These are phyloP conservation scores for Campylomormyrus tamandua DNA, from an alignment of 2,113 vertebrate genomes.

Conservation along the genomic window DNA sequence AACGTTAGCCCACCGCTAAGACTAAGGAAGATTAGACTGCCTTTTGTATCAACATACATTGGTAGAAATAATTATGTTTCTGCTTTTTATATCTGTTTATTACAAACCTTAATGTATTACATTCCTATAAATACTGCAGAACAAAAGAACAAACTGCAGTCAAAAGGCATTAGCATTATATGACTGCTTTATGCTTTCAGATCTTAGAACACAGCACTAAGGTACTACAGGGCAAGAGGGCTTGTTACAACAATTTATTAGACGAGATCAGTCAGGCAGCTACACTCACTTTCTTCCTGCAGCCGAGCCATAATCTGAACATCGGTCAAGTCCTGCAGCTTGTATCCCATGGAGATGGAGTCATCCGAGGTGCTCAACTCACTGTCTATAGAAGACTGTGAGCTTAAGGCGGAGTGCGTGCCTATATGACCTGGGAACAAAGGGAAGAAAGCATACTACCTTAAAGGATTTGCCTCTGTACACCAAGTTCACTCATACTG, in stretches of 20 bases:
- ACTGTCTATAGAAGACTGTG: slow-evolving; percentile 84
- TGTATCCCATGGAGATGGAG: slow-evolving; percentile 90
- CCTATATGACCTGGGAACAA: slow-evolving; percentile 57
- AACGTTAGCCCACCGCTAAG: background rate
- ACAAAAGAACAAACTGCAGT: background rate
- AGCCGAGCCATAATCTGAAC: slow-evolving; percentile 90
- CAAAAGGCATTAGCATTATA: background rate
- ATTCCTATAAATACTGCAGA: background rate
- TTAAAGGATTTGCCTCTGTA: background rate
- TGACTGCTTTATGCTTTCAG: background rate
- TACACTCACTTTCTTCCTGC: slow-evolving; percentile 79
- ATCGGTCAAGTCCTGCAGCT: slow-evolving; percentile 86
- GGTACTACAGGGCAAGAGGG: background rate
- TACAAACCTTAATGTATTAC: background rate
- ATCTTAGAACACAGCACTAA: background rate
- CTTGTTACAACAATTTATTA: background rate
- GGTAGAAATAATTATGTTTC: background rate
- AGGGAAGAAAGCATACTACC: background rate
- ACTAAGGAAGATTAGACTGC: background rate
- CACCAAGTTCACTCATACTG: background rate
- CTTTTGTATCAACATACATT: background rate
- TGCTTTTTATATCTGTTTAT: background rate
- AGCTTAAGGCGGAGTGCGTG: slow-evolving; percentile 75
- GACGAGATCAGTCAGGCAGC: background rate
- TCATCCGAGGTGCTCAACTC: slow-evolving; percentile 85